Percentiles rank a stretch among this genome's conserved stretches.
These are phyloP conservation scores for Drosophila nr. perissopoda DNA, from an alignment of 2,888 invertebrate genomes.

Conservation along the genomic window DNA sequence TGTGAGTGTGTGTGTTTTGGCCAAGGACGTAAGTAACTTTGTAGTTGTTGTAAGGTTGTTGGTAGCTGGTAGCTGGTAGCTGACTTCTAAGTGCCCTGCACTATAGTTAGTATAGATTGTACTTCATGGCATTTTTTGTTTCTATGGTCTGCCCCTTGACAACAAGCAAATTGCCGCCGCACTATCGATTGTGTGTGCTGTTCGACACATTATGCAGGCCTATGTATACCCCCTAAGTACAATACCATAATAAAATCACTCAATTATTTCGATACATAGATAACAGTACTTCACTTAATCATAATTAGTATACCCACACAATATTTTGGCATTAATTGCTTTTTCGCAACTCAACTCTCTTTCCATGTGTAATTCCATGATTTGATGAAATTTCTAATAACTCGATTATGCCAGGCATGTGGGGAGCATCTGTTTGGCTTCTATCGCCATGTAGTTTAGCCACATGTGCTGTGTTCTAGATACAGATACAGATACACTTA, in stretches of 20 bases:
- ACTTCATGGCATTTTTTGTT: conserved; percentile 25
- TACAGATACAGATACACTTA: conserved; percentile 6
- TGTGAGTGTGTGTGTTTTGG: conserved; percentile 22
- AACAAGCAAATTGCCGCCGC: conserved; percentile 46
- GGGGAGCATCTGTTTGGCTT: conserved; percentile 16
- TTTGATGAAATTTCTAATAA: background rate
- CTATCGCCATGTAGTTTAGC: conserved; percentile 8
- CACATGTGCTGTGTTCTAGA: background rate
- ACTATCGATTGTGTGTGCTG: conserved; percentile 51
- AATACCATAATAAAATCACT: background rate
- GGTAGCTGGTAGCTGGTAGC: conserved; percentile 23
- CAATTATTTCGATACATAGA: background rate
- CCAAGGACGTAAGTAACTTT: conserved; percentile 43
- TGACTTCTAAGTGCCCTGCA: conserved; percentile 52
- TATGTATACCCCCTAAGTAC: conserved; percentile 5
- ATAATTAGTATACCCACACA: background rate
- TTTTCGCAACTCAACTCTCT: background rate
- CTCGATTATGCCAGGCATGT: background rate
- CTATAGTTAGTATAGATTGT: background rate
- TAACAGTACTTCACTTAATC: background rate
- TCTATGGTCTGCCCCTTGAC: conserved; percentile 37
- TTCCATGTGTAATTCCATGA: background rate
- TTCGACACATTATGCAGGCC: conserved; percentile 6
- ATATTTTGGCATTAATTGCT: background rate
- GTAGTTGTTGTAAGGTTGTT: conserved; percentile 26